These are phyloP conservation scores for Drepanosiphum platanoidis DNA, from an alignment of 2,888 invertebrate genomes.

Conservation along the genomic window DNA sequence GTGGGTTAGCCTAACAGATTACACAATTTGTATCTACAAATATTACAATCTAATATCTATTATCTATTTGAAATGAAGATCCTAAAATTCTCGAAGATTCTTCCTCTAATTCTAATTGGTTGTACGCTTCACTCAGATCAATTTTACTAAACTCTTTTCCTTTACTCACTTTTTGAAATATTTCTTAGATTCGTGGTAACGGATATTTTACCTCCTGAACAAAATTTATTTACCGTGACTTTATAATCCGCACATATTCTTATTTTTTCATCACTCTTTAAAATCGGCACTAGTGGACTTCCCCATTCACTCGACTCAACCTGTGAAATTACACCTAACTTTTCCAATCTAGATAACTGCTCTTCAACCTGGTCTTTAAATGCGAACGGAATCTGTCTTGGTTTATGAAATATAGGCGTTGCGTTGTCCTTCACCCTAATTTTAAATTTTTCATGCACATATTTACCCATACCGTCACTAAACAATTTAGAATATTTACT, in stretches of 20 bases:
- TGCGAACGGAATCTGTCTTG: background rate
- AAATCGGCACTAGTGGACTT: background rate
- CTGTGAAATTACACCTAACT: background rate
- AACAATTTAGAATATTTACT: background rate
- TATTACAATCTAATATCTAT: no score
- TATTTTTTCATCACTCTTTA: background rate
- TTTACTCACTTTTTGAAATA: no score
- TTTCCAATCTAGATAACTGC: background rate
- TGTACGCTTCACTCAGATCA: no score
- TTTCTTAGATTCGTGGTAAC: background rate
- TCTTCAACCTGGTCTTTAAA: background rate
- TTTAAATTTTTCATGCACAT: background rate
- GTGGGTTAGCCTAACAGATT: no score
- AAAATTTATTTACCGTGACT: slow-evolving; percentile 14
- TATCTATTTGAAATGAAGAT: no score
- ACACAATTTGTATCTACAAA: no score
- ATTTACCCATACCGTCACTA: background rate
- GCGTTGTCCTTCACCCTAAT: background rate
- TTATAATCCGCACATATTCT: slow-evolving; percentile 23
- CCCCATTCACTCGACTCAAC: background rate
- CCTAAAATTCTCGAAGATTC: no score
- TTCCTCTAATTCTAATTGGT: no score
- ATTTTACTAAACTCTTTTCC: no score
- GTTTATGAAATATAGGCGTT: background rate
- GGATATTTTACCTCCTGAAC: background rate